Evolutionary conservation across 2,888 invertebrate species (phyloP).

Genomic region (Julus scanicus): DNA sequence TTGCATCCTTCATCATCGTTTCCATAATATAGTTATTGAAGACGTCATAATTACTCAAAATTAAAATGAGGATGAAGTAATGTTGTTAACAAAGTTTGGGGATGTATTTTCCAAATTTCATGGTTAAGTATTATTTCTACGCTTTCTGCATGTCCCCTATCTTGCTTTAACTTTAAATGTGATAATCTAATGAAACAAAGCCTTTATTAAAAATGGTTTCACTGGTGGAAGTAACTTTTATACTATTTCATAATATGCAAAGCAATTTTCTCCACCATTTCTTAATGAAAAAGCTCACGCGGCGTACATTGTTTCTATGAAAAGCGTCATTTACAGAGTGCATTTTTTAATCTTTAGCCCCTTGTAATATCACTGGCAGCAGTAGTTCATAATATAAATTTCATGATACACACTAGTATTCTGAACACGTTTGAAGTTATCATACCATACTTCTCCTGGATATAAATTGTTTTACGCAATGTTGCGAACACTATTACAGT

Average conservation of each 20-base stretch:
- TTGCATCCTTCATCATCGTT: too few relatives aligned
- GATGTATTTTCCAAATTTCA: too few relatives aligned
- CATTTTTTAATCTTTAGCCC: not conserved
- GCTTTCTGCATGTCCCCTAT: too few relatives aligned
- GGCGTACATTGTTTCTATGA: not conserved
- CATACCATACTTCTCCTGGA: not conserved
- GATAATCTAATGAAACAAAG: not conserved
- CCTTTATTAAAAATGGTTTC: not conserved
- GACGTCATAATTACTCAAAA: too few relatives aligned
- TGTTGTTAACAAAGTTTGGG: too few relatives aligned
- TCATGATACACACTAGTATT: not conserved
- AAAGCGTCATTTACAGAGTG: not conserved
- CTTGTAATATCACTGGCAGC: not conserved
- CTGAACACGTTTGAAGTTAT: not conserved
- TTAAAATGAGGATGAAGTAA: too few relatives aligned
- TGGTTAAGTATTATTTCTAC: too few relatives aligned
- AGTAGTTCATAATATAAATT: not conserved
- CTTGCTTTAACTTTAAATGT: too few relatives aligned
- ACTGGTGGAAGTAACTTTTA: not conserved
- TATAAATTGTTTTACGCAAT: not conserved
- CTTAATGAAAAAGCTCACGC: slow-evolving; percentile 16
- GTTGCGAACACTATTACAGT: not conserved
- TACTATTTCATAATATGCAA: not conserved
- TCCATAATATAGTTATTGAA: too few relatives aligned
- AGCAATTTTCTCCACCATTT: not conserved